Evolutionary conservation across 2,888 invertebrate genomes (phyloP).

Genomic region (Macaria liturata): DNA sequence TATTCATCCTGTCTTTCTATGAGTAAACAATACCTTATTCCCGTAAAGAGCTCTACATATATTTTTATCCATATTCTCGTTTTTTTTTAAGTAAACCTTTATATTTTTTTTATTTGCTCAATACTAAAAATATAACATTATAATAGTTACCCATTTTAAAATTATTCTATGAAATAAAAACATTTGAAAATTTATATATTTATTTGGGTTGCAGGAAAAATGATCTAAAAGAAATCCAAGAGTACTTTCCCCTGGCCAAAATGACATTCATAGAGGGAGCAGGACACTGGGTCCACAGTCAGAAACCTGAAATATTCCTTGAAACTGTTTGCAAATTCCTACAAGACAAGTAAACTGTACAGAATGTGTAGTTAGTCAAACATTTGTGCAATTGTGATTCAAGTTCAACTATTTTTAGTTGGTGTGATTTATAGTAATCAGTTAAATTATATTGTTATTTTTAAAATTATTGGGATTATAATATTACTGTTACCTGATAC

Average conservation of each 20-base stretch:
- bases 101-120: no score
- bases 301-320: constrained; percentile 92
- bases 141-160: no score
- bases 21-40: no score
- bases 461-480: no score
- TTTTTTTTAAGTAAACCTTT: no score
- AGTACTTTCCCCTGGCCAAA: constrained; percentile 88
- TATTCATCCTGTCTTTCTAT: no score
- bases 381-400: constrained; percentile 37
- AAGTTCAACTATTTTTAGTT: constrained; percentile 30
- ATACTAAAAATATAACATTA: no score
- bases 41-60: no score
- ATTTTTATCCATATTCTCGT: no score
- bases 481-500: constrained; percentile 9
- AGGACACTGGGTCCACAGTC: constrained; percentile 97
- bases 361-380: not conserved
- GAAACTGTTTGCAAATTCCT: constrained; percentile 85
- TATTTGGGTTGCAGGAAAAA: constrained; percentile 57
- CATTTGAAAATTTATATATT: not conserved
- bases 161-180: no score
- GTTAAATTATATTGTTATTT: constrained; percentile 2
- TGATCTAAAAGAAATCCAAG: constrained; percentile 85
- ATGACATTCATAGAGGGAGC: constrained; percentile 90
- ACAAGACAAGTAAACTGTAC: constrained; percentile 61
- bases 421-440: constrained; percentile 36